These are phyloP conservation scores for Drosophila birchii DNA, from an alignment of 2,888 invertebrate species.

Conservation along the genomic window DNA sequence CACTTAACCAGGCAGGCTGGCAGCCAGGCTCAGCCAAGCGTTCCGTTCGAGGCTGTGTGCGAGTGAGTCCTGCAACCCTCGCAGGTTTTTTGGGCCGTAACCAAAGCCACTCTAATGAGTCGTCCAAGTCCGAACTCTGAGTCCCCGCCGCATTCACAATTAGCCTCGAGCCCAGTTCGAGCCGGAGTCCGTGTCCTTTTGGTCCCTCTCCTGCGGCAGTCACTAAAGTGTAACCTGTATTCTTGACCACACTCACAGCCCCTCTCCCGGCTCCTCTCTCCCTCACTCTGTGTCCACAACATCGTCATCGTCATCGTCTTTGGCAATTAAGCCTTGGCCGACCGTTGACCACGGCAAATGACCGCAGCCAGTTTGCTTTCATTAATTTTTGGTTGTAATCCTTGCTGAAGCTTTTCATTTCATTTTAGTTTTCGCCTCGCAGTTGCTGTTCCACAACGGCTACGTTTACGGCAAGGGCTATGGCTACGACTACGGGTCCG, in stretches of 20 bases:
- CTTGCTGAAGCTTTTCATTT: slow-evolving; percentile 78
- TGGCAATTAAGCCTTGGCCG: slow-evolving; percentile 80
- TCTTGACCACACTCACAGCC: slow-evolving; percentile 46
- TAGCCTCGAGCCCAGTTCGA: slow-evolving; percentile 52
- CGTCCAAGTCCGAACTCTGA: slow-evolving; percentile 46
- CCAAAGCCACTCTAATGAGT: slow-evolving; percentile 72
- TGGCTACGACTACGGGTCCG: slow-evolving; percentile 2
- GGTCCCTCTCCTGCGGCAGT: slow-evolving; percentile 49
- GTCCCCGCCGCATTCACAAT: slow-evolving; percentile 69
- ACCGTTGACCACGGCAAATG: slow-evolving; percentile 80
- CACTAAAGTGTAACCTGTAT: slow-evolving; percentile 71
- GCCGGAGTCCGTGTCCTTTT: slow-evolving; percentile 20
- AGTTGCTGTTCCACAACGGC: slow-evolving; percentile 35
- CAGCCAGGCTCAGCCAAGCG: slow-evolving; percentile 48
- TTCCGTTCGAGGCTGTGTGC: slow-evolving; percentile 32
- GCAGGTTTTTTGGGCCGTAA: slow-evolving; percentile 68
- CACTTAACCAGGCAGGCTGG: slow-evolving; percentile 39
- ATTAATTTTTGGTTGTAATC: slow-evolving; percentile 82
- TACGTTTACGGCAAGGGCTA: slow-evolving; percentile 6
- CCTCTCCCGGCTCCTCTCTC: neutral
- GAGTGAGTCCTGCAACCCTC: slow-evolving; percentile 44
- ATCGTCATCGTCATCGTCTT: slow-evolving; percentile 64
- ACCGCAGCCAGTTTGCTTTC: slow-evolving; percentile 82
- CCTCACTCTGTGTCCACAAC: slow-evolving; percentile 19
- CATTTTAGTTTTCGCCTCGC: slow-evolving; percentile 67